Evolutionary conservation across 2,113 vertebrate genomes (phyloP).

Genomic region (Anser cygnoides): DNA sequence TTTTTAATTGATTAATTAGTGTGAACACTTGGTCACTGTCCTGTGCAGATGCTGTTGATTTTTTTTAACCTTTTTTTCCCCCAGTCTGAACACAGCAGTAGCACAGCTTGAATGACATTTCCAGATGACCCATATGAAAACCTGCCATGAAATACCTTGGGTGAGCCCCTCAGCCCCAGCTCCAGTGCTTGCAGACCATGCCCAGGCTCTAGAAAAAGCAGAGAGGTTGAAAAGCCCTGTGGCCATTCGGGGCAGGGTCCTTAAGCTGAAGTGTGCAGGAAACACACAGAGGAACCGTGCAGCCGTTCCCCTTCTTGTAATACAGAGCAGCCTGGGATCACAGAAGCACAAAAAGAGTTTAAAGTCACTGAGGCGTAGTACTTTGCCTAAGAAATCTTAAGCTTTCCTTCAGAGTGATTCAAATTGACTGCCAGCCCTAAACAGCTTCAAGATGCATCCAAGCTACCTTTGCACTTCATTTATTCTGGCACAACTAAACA

Average conservation of each 20-base stretch:
- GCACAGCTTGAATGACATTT: background rate
- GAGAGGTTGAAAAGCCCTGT: background rate
- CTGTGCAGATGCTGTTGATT: background rate
- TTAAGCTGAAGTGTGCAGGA: background rate
- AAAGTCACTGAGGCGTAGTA: background rate
- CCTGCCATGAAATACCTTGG: background rate
- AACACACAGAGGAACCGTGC: background rate
- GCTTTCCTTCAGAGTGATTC: slow-evolving; percentile 30
- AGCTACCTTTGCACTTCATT: slow-evolving; percentile 43
- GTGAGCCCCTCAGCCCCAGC: background rate
- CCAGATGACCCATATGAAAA: background rate
- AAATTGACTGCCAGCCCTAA: slow-evolving; percentile 26
- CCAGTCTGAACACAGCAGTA: background rate
- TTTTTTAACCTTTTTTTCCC: background rate
- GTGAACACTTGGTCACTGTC: background rate
- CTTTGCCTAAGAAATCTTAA: background rate
- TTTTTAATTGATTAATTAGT: background rate
- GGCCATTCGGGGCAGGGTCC: background rate
- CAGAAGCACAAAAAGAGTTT: background rate
- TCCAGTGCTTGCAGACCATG: background rate
- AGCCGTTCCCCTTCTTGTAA: fast-evolving
- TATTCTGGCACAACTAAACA: slow-evolving; percentile 55
- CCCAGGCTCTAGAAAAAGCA: background rate
- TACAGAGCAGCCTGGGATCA: background rate
- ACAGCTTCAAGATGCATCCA: slow-evolving; percentile 35